Evolutionary conservation across 2,888 invertebrate genomes (phyloP).

Genomic region (Rosalia funebris): DNA sequence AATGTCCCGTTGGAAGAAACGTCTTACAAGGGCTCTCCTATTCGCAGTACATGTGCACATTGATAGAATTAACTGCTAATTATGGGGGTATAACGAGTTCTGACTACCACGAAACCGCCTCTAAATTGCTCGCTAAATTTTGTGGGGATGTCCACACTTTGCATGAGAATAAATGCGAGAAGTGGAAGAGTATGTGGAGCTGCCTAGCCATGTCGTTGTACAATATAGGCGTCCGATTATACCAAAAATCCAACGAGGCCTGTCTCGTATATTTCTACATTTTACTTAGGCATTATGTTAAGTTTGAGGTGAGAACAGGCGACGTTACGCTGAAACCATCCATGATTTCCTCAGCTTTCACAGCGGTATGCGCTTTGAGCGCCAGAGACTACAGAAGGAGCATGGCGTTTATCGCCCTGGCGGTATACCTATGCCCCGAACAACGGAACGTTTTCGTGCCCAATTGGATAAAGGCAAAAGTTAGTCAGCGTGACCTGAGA

Average conservation of each 20-base stretch:
- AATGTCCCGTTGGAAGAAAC: constrained; percentile 25
- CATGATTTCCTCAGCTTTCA: constrained; percentile 31
- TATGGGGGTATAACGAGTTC: constrained; percentile 7
- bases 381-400: constrained; percentile 35
- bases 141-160: constrained; percentile 34
- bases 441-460: constrained; percentile 36
- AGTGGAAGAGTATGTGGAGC: constrained; percentile 41
- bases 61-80: constrained; percentile 27
- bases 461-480: constrained; percentile 50
- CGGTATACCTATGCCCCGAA: constrained; percentile 40
- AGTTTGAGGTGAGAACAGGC: constrained; percentile 33
- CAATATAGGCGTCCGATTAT: constrained; percentile 44
- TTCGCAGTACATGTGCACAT: constrained; percentile 18
- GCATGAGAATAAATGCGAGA: constrained; percentile 39
- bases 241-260: constrained; percentile 23
- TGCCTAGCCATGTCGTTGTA: constrained; percentile 37
- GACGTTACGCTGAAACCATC: constrained; percentile 26
- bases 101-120: constrained; percentile 23
- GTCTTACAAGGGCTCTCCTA: constrained; percentile 19
- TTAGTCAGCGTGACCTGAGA: constrained; percentile 34
- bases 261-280: constrained; percentile 28
- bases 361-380: constrained; percentile 33
- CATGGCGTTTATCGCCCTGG: constrained; percentile 45
- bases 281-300: constrained; percentile 33
- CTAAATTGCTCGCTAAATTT: constrained; percentile 34